Conservation (phyloP, 2,797 vertebrate genomes). For the Taenioides sp. region DNA sequence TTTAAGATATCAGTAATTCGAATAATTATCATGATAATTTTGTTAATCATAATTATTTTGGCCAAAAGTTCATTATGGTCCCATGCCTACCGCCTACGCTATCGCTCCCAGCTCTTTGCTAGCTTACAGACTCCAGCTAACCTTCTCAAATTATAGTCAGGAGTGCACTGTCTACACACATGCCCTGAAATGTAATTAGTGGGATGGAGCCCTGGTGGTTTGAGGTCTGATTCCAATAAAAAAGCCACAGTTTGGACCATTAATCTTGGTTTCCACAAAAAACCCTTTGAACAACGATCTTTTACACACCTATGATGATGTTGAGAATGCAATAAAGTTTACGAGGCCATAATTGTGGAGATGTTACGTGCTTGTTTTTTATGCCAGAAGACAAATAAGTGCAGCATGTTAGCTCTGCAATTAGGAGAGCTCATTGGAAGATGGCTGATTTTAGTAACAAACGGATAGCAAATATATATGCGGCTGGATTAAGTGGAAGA, state of each 20-base stretch:
- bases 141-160: constrained; percentile 37
- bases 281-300: constrained; percentile 37
- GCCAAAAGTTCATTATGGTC: no score
- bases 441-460: neutral
- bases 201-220: constrained; percentile 55
- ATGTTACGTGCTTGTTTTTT: neutral
- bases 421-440: neutral
- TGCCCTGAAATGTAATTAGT: constrained; percentile 58
- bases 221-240: constrained; percentile 51
- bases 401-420: neutral
- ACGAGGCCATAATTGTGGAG: constrained; percentile 5
- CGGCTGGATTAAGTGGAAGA: no score
- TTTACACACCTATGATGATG: constrained; percentile 10
- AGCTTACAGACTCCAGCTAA: constrained; percentile 59
- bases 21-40: no score
- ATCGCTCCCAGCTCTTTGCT: constrained; percentile 44
- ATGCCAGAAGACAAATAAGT: neutral
- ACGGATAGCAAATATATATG: no score
- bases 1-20: no score
- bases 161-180: constrained; percentile 25
- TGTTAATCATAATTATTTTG: no score
- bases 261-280: constrained; percentile 54
- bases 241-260: constrained; percentile 52
- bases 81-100: constrained; percentile 27
- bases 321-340: constrained; percentile 14